These are phyloP conservation scores for Tenualosa ilisha DNA, from an alignment of 2,797 vertebrate species.

Conservation along the genomic window DNA sequence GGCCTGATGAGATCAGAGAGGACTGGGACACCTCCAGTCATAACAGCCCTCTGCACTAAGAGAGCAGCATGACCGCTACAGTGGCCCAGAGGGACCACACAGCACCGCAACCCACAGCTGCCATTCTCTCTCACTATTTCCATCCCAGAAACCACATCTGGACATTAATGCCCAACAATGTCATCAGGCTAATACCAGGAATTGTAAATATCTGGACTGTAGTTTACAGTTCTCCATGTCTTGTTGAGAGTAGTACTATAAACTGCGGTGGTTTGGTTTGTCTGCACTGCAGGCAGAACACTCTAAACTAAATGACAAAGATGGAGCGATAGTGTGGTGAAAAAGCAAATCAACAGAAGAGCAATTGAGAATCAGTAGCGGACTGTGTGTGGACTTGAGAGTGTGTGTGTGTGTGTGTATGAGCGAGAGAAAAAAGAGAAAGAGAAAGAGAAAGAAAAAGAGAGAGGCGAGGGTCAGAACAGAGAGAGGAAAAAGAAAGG, in stretches of 20 bases:
- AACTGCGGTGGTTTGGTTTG: too few species aligned
- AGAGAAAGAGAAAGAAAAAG: too few species aligned
- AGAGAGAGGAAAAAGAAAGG: neutral
- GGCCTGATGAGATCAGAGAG: neutral
- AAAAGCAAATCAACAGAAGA: too few species aligned
- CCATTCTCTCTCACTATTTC: neutral
- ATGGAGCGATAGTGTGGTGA: too few species aligned
- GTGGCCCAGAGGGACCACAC: neutral
- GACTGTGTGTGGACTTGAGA: neutral
- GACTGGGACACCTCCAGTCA: neutral
- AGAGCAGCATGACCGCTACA: neutral
- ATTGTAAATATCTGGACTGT: neutral
- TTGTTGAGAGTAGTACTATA: too few species aligned
- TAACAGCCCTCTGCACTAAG: neutral
- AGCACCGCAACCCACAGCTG: neutral
- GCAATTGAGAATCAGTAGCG: too few species aligned
- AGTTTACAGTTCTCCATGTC: neutral
- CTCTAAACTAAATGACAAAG: neutral
- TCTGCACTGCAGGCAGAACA: neutral
- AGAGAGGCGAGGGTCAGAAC: too few species aligned
- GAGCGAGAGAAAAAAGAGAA: neutral
- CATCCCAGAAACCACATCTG: neutral
- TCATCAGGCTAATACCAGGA: neutral
- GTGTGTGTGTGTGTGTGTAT: neutral
- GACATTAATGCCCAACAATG: neutral